Base-by-base conservation (phyloP, 2,113 vertebrate genomes). In the Phalacrocorax pelagicus region DNA sequence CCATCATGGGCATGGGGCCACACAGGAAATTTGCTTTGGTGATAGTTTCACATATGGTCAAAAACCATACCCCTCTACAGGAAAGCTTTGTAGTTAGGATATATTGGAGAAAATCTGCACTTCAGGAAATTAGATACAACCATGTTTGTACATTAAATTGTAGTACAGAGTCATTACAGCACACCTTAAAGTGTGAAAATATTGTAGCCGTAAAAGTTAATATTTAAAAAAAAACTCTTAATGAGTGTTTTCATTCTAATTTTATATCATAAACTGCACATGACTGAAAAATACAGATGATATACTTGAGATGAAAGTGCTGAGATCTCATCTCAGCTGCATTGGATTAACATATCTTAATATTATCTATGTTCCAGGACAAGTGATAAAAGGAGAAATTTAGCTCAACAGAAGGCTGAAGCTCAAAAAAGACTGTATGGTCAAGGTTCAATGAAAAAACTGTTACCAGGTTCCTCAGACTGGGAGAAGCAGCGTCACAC, bases 331-430 rank as follows among this genome's bases (percentile, higher is more conserved):
- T 79, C 36, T 88, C 3, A 8, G n/a, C 52, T 90, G 62, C 49
- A 21, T 30, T 74, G 52, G 75, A 72, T 32, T 93, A 84, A 94
- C 55, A 46, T 57, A 66, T 61, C 30, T 73, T 58, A 83, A 90
- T 90, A 67, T 93, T 12, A 72, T 94, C 71, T 92, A 17, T 88
- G 32, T 96, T 98, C 86, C 96, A 99, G 99, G 97, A 99, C 99
- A 70, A 99, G 99, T 19, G 99, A 99, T 98, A 99, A 99, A 98
- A 99, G 99, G 82, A 99, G 97, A 92, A 99, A 99, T 97, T 98
- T 99, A 97, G 99, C 99, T 44, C 99, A 99, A 96, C 99, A 99
- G 95, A 99, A 99, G 97, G 99, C 99, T 2, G 99, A 99, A 92
- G 99, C 99, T 92, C 99, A 99, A 92, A 99, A 98, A 83, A 98